phyloP scores from a whole-genome alignment of 1,140 invertebrate species.

The Leptopilina clavipes region DNA sequence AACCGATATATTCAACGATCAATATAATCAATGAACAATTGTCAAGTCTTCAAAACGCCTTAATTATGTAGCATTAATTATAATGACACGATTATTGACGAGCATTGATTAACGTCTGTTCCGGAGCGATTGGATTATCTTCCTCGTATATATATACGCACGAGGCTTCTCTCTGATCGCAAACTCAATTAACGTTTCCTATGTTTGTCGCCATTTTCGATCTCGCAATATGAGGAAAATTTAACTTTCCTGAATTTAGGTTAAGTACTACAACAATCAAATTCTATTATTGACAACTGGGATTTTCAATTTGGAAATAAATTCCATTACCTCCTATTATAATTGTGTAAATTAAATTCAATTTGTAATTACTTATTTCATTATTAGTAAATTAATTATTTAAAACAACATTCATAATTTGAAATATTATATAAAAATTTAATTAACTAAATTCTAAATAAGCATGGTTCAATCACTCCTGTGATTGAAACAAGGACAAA shows the following conservation, averaged over 20 bases:
- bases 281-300: not conserved
- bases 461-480: too few relatives aligned
- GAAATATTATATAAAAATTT: too few relatives aligned
- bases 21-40: not conserved
- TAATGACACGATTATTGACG: conserved; percentile 19
- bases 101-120: conserved; percentile 30
- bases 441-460: too few relatives aligned
- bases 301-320: not conserved
- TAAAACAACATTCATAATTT: too few relatives aligned
- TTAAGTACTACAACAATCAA: conserved; percentile 16
- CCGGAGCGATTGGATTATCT: conserved; percentile 19
- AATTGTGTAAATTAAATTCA: not conserved
- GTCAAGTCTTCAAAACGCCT: not conserved
- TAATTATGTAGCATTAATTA: not conserved
- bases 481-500: too few relatives aligned
- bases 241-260: conserved; percentile 13
- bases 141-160: conserved; percentile 1
- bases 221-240: conserved; percentile 25
- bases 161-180: conserved; percentile 19
- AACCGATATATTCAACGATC: not conserved
- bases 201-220: conserved; percentile 28
- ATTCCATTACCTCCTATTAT: not conserved
- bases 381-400: too few relatives aligned
- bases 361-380: not conserved
- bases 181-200: conserved; percentile 33